A percentile compares a stretch with the other conserved stretches of the same genome.
Conservation (phyloP, 1,140 invertebrate genomes). For the Drosophila subpulchrella region DNA sequence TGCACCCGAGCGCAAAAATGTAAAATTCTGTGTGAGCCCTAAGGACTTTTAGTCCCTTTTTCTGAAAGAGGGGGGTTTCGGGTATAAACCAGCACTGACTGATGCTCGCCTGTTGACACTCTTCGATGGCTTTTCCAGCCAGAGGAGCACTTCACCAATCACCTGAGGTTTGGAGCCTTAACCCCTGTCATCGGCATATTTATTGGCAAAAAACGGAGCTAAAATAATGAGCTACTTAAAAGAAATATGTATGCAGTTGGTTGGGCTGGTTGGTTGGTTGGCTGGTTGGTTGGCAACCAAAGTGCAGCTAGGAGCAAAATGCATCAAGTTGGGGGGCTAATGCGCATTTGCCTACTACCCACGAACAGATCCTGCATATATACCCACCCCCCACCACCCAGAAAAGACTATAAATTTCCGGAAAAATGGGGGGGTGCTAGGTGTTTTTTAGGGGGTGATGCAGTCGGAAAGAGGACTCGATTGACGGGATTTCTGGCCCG, state of each 20-base stretch:
- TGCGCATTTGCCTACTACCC: conserved; percentile 67
- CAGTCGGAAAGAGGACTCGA: conserved; percentile 16
- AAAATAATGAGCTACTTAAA: conserved; percentile 78
- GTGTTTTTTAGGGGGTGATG: neutral
- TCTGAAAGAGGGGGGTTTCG: too few species aligned
- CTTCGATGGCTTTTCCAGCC: neutral
- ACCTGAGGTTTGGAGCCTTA: conserved; percentile 25
- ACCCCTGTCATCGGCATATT: conserved; percentile 42
- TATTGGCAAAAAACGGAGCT: conserved; percentile 28
- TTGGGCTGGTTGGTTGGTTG: neutral
- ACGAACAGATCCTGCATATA: conserved; percentile 1
- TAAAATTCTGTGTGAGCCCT: neutral
- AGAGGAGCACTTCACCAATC: conserved; percentile 17
- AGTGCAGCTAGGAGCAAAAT: conserved; percentile 16
- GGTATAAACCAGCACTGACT: neutral
- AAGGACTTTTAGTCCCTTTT: conserved; percentile 3
- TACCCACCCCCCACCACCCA: neutral
- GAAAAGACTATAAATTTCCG: conserved; percentile 73
- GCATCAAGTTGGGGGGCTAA: conserved; percentile 60
- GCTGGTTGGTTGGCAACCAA: neutral
- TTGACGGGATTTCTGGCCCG: conserved; percentile 38
- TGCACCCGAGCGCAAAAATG: conserved; percentile 1
- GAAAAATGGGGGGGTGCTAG: conserved; percentile 16
- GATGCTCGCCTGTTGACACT: conserved; percentile 18
- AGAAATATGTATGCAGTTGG: conserved; percentile 57